These are phyloP conservation scores for Neogale vison DNA, from an alignment of 2,113 vertebrate genomes.

Conservation along the genomic window DNA sequence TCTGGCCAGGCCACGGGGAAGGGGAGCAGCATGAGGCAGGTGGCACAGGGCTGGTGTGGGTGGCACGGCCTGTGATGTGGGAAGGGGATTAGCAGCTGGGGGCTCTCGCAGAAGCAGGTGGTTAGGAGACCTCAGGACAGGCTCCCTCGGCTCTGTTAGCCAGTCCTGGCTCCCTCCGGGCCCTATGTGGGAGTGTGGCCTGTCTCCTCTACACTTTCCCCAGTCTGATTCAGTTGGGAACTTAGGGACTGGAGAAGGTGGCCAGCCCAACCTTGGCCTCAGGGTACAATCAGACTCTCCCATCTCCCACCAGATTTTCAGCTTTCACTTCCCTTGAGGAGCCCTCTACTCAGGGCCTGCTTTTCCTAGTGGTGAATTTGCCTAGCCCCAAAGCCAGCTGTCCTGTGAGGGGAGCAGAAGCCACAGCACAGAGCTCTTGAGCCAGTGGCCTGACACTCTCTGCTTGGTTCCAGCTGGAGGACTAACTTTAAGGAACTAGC, in stretches of 20 bases:
- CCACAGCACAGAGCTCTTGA: background rate
- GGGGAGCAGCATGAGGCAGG: background rate
- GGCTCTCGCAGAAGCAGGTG: background rate
- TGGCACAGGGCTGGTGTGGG: background rate
- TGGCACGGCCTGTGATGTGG: too few species aligned
- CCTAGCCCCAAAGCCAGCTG: background rate
- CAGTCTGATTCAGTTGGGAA: background rate
- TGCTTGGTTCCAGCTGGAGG: background rate
- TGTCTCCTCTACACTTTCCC: background rate
- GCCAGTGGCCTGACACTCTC: background rate
- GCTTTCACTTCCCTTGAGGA: background rate
- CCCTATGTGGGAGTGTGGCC: background rate
- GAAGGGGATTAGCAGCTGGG: background rate
- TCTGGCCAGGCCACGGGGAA: background rate
- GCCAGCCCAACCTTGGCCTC: background rate
- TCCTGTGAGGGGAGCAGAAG: background rate
- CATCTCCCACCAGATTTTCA: too few species aligned
- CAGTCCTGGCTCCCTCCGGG: background rate
- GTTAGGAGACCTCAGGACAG: background rate
- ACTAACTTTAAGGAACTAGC: background rate
- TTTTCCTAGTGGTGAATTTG: background rate
- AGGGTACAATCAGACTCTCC: background rate
- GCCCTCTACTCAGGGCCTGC: background rate
- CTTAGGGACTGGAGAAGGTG: background rate
- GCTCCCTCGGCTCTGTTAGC: background rate